phyloP scores from a whole-genome alignment of 2,797 vertebrate genomes.

The Lutjanus campechanus region DNA sequence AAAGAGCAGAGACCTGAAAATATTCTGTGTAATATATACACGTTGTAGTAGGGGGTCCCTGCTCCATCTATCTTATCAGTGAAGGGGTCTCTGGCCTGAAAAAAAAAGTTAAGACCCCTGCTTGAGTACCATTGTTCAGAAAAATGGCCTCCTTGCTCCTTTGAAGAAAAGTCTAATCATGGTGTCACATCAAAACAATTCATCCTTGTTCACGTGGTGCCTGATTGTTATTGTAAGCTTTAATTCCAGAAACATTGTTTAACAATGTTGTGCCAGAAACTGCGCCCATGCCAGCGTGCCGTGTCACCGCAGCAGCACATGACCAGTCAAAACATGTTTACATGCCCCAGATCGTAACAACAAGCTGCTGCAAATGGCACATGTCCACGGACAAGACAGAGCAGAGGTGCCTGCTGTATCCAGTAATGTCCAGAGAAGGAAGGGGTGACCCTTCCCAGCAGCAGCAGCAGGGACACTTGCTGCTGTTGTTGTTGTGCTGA shows the following conservation, averaged over 20 bases:
- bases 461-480: constrained; percentile 7
- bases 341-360: constrained; percentile 37
- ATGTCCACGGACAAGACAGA: constrained; percentile 29
- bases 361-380: constrained; percentile 46
- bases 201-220: not conserved
- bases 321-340: constrained; percentile 70
- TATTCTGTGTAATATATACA: too few species aligned
- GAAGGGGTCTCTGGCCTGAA: too few species aligned
- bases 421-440: constrained; percentile 28
- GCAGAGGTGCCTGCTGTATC: constrained; percentile 36
- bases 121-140: not conserved
- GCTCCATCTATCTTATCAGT: too few species aligned
- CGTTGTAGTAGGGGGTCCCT: too few species aligned
- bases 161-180: not conserved
- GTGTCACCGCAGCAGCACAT: constrained; percentile 44
- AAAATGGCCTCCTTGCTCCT: not conserved
- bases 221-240: constrained; percentile 36
- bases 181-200: not conserved
- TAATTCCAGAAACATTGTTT: constrained; percentile 49
- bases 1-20: too few species aligned
- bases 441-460: constrained; percentile 7
- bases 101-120: too few species aligned
- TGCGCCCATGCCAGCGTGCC: constrained; percentile 23
- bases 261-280: constrained; percentile 45
- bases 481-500: constrained; percentile 52